Evolutionary conservation across 1,140 invertebrate species (phyloP).

Genomic region (Dinothrombium tinctorium): DNA sequence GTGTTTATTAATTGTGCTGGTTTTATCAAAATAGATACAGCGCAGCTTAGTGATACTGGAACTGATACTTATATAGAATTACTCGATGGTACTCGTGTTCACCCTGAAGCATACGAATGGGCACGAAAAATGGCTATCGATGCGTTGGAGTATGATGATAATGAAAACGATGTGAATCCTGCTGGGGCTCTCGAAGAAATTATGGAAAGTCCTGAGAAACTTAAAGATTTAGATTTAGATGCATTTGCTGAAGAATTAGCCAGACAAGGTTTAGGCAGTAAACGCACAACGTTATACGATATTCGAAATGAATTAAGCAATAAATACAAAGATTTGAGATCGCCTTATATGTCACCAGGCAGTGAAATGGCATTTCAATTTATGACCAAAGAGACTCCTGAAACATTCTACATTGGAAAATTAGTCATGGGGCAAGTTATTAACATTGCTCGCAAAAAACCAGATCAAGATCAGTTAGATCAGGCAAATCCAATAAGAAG

Average conservation of each 20-base stretch:
- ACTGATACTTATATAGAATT: slow-evolving; percentile 88
- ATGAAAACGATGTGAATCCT: slow-evolving; percentile 62
- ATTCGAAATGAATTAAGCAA: slow-evolving; percentile 85
- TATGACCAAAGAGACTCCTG: slow-evolving; percentile 82
- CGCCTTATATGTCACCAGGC: slow-evolving; percentile 47
- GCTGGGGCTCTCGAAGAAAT: slow-evolving; percentile 92
- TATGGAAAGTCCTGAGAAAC: slow-evolving; percentile 69
- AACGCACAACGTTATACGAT: slow-evolving; percentile 89
- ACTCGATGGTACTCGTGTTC: slow-evolving; percentile 85
- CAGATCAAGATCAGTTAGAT: slow-evolving; percentile 74
- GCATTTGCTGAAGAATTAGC: slow-evolving; percentile 86
- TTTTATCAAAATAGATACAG: slow-evolving; percentile 96
- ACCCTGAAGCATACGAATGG: slow-evolving; percentile 98
- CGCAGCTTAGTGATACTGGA: slow-evolving; percentile 58
- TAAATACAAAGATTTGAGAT: slow-evolving; percentile 78
- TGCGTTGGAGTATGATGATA: slow-evolving; percentile 91
- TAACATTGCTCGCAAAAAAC: slow-evolving; percentile 46
- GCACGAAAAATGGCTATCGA: slow-evolving; percentile 99
- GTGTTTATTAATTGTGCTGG: slow-evolving; percentile 98
- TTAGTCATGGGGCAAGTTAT: slow-evolving; percentile 23
- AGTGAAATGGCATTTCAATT: slow-evolving; percentile 77
- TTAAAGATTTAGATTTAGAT: slow-evolving; percentile 92
- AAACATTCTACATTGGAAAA: slow-evolving; percentile 74
- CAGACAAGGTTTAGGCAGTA: slow-evolving; percentile 83
- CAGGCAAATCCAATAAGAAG: slow-evolving; percentile 81